Base-by-base conservation (phyloP, 1,140 invertebrate genomes). In the Linepithema humile region DNA sequence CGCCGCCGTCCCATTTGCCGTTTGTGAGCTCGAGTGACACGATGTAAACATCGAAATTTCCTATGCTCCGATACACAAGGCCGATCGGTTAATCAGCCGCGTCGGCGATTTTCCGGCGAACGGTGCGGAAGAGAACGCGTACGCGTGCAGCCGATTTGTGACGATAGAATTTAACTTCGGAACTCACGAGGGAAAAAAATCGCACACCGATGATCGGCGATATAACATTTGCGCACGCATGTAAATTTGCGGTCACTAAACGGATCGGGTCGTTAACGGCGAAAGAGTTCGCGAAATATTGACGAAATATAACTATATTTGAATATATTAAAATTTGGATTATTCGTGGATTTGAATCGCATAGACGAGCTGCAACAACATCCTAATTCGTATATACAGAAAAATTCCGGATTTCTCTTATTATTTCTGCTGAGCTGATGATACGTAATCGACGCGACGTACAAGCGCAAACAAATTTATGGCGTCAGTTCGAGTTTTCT, bases 1-100 rank as follows among this genome's bases (percentile, higher is more conserved):
- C 12, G n/a, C 26, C 38, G 57, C n/a, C 29, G 40, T 12, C 29
- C 62, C 32, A 38, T n/a, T 67, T 50, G 38, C 43, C 43, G 35
- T 43, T 69, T 26, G 75, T 38, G 38, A 77, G 60, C 60, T 86
- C 64, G 53, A 38, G 74, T 86, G 73, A 65, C 50, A 43, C 29
- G 57, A 70, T 82, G 62, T 80, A 85, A 75, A 80, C 77, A 78
- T 67, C 20, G 78, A 83, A 83, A 85, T 82, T 82, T 74, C 40
- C 67, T 62, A 38, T 64, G 55, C 53, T 60, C 70, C 53, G 70
- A 75, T 82, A 74, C 80, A 75, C 80, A 45, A 32, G 40, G 9
- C 40, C 57, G 80, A 62, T 40, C 69, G 57, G 67, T 74, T 82
- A 82, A 82, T 82, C 78, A 82, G 43, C 78, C 69, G 57, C 55